Conservation (phyloP, 2,888 invertebrate genomes). For the Phengaris alcon region DNA sequence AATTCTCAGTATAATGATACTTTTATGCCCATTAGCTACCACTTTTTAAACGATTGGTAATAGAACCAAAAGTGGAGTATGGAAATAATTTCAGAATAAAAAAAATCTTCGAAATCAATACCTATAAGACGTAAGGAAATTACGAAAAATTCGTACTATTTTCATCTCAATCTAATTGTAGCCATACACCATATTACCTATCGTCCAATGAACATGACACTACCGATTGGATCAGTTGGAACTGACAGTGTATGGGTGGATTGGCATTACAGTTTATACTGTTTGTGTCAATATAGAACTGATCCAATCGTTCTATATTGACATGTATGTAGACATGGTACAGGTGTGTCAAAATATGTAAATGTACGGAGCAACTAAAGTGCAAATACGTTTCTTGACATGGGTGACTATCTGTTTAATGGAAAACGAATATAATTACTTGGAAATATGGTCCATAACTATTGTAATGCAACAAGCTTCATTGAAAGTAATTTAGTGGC, state of each 20-base stretch:
- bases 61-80: not conserved
- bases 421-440: constrained; percentile 18
- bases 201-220: too few species aligned
- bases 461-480: constrained; percentile 45
- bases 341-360: constrained; percentile 3
- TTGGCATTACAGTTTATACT: too few species aligned
- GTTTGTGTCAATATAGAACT: too few species aligned
- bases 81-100: not conserved
- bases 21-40: not conserved
- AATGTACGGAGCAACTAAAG: not conserved
- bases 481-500: constrained; percentile 62
- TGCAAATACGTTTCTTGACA: constrained; percentile 26
- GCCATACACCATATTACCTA: too few species aligned
- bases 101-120: not conserved
- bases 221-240: too few species aligned
- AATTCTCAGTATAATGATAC: not conserved
- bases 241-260: too few species aligned
- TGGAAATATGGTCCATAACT: constrained; percentile 38
- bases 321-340: not conserved
- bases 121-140: not conserved
- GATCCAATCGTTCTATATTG: too few species aligned
- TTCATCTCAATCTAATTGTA: not conserved
- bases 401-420: constrained; percentile 17
- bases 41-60: not conserved
- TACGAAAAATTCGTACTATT: not conserved